Evolutionary conservation across 2,113 vertebrate genomes (phyloP).

Genomic region (Halcyon malimbica): DNA sequence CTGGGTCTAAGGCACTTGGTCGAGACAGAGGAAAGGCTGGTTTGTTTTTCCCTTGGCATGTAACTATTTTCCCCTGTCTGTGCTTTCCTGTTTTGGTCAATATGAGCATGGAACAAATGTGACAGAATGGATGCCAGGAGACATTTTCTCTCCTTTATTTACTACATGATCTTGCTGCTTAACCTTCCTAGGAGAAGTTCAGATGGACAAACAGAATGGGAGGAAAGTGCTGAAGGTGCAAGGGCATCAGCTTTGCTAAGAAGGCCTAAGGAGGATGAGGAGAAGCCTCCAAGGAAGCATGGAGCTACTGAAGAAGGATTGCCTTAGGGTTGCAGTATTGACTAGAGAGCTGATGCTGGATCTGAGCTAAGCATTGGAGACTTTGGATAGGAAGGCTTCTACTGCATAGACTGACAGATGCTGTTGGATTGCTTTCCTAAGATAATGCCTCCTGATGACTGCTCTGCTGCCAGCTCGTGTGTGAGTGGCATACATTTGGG

Average conservation of each 20-base stretch:
- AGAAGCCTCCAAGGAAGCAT: neutral
- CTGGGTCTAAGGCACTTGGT: neutral
- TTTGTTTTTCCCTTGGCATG: slow-evolving; percentile 2
- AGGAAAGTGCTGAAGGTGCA: neutral
- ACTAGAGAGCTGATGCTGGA: neutral
- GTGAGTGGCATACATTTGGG: neutral
- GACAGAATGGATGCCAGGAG: neutral
- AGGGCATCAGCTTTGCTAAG: neutral
- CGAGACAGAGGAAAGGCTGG: neutral
- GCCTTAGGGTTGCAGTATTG: neutral
- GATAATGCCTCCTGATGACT: neutral
- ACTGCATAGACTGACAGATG: neutral
- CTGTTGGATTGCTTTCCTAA: neutral
- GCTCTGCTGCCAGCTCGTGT: neutral
- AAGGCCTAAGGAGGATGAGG: neutral
- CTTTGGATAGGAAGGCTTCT: neutral
- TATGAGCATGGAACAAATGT: neutral
- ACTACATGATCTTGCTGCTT: neutral
- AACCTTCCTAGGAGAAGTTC: neutral
- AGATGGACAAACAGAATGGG: neutral
- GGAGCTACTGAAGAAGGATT: rapidly evolving
- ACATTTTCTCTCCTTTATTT: neutral
- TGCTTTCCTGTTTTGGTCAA: neutral
- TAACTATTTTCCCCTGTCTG: neutral
- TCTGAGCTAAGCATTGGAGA: neutral